These are phyloP conservation scores for Idris sp. DNA, from an alignment of 1,140 invertebrate species.

Conservation along the genomic window DNA sequence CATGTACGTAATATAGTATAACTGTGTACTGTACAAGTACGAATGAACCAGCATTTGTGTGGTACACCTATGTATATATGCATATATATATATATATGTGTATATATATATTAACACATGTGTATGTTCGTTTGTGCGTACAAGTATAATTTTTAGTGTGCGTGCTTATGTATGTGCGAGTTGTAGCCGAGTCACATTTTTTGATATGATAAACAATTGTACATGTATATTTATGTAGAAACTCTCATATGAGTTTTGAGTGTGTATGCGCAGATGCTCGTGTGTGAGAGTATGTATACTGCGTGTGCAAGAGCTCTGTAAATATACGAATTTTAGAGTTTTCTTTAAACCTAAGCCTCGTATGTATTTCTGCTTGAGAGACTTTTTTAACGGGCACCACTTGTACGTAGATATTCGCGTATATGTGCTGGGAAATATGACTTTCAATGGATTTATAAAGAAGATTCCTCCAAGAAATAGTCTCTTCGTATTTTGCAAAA, in stretches of 20 bases:
- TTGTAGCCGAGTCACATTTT: constrained; percentile 34
- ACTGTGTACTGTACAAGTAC: constrained; percentile 45
- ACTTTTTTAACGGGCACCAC: constrained; percentile 27
- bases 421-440: constrained; percentile 18
- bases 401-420: constrained; percentile 22
- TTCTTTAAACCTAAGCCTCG: constrained; percentile 29
- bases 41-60: constrained; percentile 34
- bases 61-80: no score
- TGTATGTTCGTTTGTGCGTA: constrained; percentile 5
- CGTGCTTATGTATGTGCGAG: constrained; percentile 9
- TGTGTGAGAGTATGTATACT: constrained; percentile 20
- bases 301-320: neutral
- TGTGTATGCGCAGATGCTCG: constrained; percentile 24
- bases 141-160: neutral
- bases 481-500: constrained; percentile 17
- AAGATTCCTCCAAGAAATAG: constrained; percentile 2
- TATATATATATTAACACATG: no score
- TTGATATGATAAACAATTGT: constrained; percentile 56
- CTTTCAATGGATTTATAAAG: constrained; percentile 26
- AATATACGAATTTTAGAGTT: constrained; percentile 42
- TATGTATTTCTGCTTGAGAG: constrained; percentile 17
- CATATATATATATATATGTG: no score
- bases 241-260: constrained; percentile 29
- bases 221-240: constrained; percentile 31
- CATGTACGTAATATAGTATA: constrained; percentile 56